Base-by-base conservation (phyloP, 2,888 invertebrate genomes). In the Alitta virens region DNA sequence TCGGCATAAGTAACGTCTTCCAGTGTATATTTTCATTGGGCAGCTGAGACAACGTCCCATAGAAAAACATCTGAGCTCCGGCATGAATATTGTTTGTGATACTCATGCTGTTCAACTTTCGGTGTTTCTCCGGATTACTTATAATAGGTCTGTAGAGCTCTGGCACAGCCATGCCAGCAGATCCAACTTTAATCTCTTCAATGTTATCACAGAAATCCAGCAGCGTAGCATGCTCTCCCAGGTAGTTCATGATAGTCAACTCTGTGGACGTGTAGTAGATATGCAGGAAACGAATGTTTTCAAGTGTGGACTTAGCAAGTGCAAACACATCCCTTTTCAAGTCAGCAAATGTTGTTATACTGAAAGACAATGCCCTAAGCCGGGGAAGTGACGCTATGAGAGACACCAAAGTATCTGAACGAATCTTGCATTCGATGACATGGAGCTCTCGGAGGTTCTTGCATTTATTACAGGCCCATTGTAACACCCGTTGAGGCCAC, bases 1-100 rank as follows among this genome's bases (percentile, higher is more conserved):
- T 71, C 0, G 76, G 76, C 67, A 75, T 74, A 25, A 76, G 70
- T 23, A 76, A 59, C 18, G 75, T 74, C 46, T 70, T 67, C 63
- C 72, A 71, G 7, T 66, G 65, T 1, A 75, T 63, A 18, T 72
- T 66, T 23, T 72, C 61, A 62, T 74, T 70, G 57, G 75, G 75
- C 14, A 77, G 71, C 52, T 73, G 74, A 56, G 77, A 68, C 50
- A 78, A 64, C n/a, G 76, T 74, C 26, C 77, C 77, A 61, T 77
- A 78, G 70, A 76, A 79, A 60, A 78, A 76, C 68, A 79, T 74
- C 55, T 78, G 71, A 24, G 79, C 77, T 23, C 76, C 75, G 12
- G 78, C 75, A 67, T 79, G 77, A 42, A 76, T 74, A 57, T 76
- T 77, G 65, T 71, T 72, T 50, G 77, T 77, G 43, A 79, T 72